Evolutionary conservation across 2,113 vertebrate species (phyloP), one percentile per base, ranked within the genome.

Genomic region (Sinocyclocheilus maitianheensis): DNA sequence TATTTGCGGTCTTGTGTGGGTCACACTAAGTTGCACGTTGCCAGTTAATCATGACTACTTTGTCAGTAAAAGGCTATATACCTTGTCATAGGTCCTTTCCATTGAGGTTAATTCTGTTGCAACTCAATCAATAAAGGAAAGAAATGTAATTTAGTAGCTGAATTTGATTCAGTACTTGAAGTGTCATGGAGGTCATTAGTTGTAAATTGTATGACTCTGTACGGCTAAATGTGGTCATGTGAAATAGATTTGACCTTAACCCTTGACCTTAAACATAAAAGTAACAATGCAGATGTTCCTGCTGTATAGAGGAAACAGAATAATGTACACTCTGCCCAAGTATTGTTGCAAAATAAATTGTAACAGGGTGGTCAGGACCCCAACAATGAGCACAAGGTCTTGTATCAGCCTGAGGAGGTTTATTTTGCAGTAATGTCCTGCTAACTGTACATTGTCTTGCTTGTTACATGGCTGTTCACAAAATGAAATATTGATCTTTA

Each of bases 1-100:
- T 84, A 71, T 82, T 55, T 82, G 46, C 18, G 5, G 82, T 84
- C 51, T 74, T 24, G 69, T 58, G 51, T 75, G 51, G 82, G 82
- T 83, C 81, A 83, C 65, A 71, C 43, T 16, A 71, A 53, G 43
- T 72, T 34, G 48, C 65, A 72, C 6, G 1, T 69, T 43, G 22
- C 12, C 75, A 46, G 63, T 84, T 84, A 84, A 74, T 84, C 82
- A 26, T 37, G 12, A 60, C 24, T 16, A 26, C 51, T 74, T 84
- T 74, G 34, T 75, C 30, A 74, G 69, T 75, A 9, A 62, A 43
- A 43, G 51, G 82, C 48, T 37, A 63, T 55, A 37, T 72, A 83
- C 12, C 48, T 22, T 72, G 65, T 58, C 48, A 74, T 43, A 34
- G 30, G 20, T 43, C 24, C 10, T 82, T 51, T 51, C 9, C 40